Evolutionary conservation across 2,113 vertebrate species (phyloP).

Genomic region (Callionymus lyra): DNA sequence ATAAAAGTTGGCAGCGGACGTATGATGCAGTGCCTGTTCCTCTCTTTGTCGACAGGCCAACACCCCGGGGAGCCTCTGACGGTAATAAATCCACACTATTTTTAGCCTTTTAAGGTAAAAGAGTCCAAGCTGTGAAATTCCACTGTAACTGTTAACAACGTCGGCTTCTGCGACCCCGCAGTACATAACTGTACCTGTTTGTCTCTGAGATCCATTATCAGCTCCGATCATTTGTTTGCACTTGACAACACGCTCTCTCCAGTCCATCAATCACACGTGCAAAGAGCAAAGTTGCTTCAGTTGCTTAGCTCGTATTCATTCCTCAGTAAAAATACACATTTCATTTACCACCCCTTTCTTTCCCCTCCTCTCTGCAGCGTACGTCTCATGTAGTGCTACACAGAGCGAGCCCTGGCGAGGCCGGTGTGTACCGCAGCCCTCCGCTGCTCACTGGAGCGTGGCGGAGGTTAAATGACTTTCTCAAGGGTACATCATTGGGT

Average conservation of each 20-base stretch:
- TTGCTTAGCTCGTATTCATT: too few relatives aligned
- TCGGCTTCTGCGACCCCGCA: too few relatives aligned
- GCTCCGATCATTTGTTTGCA: slow-evolving; percentile 1
- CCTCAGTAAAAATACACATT: too few relatives aligned
- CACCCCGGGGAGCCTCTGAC: slow-evolving; percentile 13
- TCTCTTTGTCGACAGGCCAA: slow-evolving; percentile 23
- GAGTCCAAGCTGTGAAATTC: too few relatives aligned
- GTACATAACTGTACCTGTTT: too few relatives aligned
- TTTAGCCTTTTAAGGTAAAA: too few relatives aligned
- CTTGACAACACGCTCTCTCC: neutral
- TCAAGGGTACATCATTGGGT: slow-evolving; percentile 21
- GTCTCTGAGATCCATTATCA: neutral
- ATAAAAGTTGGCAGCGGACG: slow-evolving; percentile 31
- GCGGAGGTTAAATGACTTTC: slow-evolving; percentile 29
- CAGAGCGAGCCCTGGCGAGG: slow-evolving; percentile 10
- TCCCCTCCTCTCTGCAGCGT: neutral
- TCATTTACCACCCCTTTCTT: too few relatives aligned
- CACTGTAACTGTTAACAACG: too few relatives aligned
- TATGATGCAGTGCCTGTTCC: slow-evolving; percentile 1
- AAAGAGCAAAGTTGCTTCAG: too few relatives aligned
- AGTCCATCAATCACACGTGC: too few relatives aligned
- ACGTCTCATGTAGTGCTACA: slow-evolving; percentile 2
- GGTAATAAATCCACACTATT: slow-evolving; percentile 36
- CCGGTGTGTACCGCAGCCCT: slow-evolving; percentile 12
- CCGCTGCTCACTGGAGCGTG: slow-evolving; percentile 14